These are phyloP conservation scores for Taeniopygia guttata DNA, from an alignment of 2,797 vertebrate species.

Conservation along the genomic window DNA sequence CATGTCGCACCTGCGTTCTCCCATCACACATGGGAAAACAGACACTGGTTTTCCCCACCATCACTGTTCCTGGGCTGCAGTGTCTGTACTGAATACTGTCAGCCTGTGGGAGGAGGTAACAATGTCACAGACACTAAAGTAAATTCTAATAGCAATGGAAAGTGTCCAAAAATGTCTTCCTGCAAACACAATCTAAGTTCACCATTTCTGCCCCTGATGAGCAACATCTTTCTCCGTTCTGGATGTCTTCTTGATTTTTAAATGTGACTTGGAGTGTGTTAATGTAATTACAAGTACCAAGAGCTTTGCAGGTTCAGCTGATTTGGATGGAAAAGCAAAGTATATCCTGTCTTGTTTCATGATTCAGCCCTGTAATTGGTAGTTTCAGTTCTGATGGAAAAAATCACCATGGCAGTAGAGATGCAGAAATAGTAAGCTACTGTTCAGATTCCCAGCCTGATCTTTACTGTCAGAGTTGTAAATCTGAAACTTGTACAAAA, in stretches of 20 bases:
- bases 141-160: not conserved
- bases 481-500: not conserved
- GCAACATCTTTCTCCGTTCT: not conserved
- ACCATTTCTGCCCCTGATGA: not conserved
- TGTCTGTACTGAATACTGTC: not conserved
- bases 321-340: not conserved
- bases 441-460: constrained; percentile 11
- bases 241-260: not conserved
- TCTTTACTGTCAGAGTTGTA: not conserved
- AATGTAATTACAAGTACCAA: not conserved
- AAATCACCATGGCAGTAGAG: constrained; percentile 16
- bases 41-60: not conserved
- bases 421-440: not conserved
- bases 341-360: not conserved
- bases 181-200: not conserved
- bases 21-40: not conserved
- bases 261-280: not conserved
- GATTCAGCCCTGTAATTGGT: not conserved
- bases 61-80: not conserved
- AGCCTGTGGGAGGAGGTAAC: not conserved
- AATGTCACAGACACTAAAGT: not conserved
- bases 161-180: not conserved
- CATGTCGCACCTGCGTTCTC: not conserved
- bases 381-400: constrained; percentile 3
- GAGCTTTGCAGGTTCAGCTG: not conserved